phyloP scores from a whole-genome alignment of 2,113 vertebrate genomes.

The Apteryx mantelli region DNA sequence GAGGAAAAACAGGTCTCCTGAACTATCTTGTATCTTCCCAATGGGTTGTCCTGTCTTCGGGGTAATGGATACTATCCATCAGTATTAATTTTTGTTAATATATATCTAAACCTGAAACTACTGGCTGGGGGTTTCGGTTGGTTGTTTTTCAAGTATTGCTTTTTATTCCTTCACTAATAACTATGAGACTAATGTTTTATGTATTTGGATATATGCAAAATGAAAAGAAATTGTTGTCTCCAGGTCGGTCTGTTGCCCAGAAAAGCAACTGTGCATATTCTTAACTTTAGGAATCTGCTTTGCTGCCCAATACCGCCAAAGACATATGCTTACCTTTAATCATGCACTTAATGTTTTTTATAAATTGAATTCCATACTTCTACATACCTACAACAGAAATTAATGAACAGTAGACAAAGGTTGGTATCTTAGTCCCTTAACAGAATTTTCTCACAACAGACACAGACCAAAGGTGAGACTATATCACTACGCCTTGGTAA shows the following conservation, averaged over 20 bases:
- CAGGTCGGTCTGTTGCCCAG: no score
- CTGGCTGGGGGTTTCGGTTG: fast-evolving
- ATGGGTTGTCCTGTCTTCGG: background rate
- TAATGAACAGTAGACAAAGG: background rate
- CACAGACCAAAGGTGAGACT: background rate
- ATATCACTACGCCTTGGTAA: fast-evolving
- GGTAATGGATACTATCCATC: fast-evolving
- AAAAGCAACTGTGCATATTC: background rate
- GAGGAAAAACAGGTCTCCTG: background rate
- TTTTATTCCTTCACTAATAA: background rate
- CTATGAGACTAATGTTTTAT: background rate
- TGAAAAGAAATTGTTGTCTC: background rate
- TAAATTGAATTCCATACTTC: fast-evolving
- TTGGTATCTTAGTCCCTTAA: fast-evolving
- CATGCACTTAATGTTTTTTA: fast-evolving
- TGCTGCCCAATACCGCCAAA: background rate
- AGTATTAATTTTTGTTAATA: no score
- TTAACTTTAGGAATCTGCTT: background rate
- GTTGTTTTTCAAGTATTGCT: background rate
- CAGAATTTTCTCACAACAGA: background rate
- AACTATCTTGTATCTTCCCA: background rate
- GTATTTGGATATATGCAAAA: background rate
- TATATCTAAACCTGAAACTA: background rate
- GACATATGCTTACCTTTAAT: background rate
- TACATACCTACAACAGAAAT: fast-evolving